These are phyloP conservation scores for Spinus pinus DNA, from an alignment of 2,797 vertebrate species.

Conservation along the genomic window DNA sequence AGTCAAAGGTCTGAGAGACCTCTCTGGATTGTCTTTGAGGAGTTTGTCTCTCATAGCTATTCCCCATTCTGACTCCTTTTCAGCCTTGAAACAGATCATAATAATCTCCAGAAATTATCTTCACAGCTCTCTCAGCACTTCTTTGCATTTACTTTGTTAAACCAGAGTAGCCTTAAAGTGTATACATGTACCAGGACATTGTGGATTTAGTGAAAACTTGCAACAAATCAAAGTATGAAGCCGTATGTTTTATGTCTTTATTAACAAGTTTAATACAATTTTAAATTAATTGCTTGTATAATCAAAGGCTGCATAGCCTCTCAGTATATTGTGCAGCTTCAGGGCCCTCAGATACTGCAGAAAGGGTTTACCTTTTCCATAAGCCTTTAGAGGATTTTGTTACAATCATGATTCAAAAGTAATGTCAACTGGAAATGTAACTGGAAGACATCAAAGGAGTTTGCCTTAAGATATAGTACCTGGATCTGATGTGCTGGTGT, in stretches of 20 bases:
- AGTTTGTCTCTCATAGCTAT: neutral
- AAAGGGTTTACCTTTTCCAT: neutral
- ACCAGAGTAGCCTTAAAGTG: neutral
- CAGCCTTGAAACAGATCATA: neutral
- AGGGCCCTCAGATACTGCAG: neutral
- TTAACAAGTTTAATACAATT: constrained; percentile 36
- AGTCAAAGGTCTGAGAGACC: neutral
- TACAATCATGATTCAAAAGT: constrained; percentile 7
- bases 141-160: constrained; percentile 21
- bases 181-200: constrained; percentile 15
- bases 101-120: neutral
- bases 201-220: constrained; percentile 30
- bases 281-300: constrained; percentile 45
- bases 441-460: neutral
- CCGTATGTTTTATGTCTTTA: neutral
- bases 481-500: neutral
- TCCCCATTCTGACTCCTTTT: neutral
- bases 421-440: neutral
- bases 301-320: constrained; percentile 19
- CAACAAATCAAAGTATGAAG: constrained; percentile 35
- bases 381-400: neutral
- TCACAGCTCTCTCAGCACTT: neutral
- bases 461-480: neutral
- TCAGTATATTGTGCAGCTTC: neutral
- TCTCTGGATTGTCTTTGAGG: neutral